phyloP scores from a whole-genome alignment of 2,797 vertebrate species.

The Leptoclinus maculatus region DNA sequence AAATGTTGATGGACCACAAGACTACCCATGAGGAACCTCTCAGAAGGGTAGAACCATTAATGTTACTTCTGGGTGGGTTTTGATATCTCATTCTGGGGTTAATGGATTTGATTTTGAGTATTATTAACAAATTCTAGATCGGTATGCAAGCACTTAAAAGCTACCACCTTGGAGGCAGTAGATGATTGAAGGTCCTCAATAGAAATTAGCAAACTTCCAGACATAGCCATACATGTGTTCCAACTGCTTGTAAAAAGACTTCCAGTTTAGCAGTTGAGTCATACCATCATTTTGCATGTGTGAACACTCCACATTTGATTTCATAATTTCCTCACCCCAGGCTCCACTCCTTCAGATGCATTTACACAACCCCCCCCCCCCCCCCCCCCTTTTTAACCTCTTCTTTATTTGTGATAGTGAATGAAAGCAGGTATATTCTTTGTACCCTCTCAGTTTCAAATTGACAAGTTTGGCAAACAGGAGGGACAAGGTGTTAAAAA shows the following conservation, averaged over 20 bases:
- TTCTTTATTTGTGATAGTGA: conserved; percentile 16
- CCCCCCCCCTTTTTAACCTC: background rate
- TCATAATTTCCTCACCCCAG: conserved; percentile 42
- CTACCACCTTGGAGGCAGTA: conserved; percentile 45
- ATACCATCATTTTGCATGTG: conserved; percentile 47
- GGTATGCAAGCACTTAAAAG: conserved; percentile 47
- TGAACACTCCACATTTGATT: conserved; percentile 44
- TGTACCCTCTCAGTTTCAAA: background rate
- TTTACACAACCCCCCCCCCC: background rate
- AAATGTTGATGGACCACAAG: conserved; percentile 79
- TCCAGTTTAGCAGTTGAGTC: conserved; percentile 63
- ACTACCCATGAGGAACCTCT: conserved; percentile 72
- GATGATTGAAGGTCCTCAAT: conserved; percentile 42
- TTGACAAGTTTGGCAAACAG: background rate
- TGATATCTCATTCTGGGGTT: conserved; percentile 54
- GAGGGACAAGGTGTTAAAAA: background rate
- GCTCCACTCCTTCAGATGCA: conserved; percentile 15
- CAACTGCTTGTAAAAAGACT: conserved; percentile 64
- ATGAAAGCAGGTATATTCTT: conserved; percentile 26
- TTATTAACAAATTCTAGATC: conserved; percentile 52
- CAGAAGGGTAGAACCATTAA: conserved; percentile 58
- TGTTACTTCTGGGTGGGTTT: conserved; percentile 73
- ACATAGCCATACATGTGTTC: conserved; percentile 45
- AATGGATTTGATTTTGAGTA: conserved; percentile 63
- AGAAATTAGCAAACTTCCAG: conserved; percentile 47